Evolutionary conservation across 2,888 invertebrate genomes (phyloP), one percentile per base, ranked within the genome.

Genomic region (Oscheius sp.): DNA sequence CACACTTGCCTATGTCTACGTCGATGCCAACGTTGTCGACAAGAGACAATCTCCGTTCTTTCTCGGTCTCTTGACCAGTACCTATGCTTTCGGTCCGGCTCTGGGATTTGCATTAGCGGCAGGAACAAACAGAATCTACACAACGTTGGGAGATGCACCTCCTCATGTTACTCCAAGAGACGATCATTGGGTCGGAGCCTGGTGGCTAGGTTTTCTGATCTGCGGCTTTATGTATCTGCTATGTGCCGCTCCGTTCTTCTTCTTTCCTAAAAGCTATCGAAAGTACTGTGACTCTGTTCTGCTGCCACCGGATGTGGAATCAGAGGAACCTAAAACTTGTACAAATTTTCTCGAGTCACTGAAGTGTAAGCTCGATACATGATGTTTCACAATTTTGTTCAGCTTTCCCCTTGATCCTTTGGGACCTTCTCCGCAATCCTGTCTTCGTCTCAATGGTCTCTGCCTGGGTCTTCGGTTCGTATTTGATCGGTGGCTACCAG

Each of bases 171-270:
- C 91, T 29, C 83, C 86, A 11, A 84, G 89, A 29, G 93, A 94
- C 90, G 93, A 93, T 1, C 90, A 93, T 80, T 94, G 93, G 93
- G 89, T 94, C 58, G 94, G 93, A 32, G 93, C 93, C 10, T 94
- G 93, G 93, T 94, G 93, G 93, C 90, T 93, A n/a, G 93, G 91
- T 2, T 92, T 91, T 88, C 80, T 91, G 1, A 84, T 91, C n/a
- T 89, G 92, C 33, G 92, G 92, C 11, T 81, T 76, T 62, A 88
- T 92, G 0, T 92, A 93, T 92, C 89, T 92, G 29, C 80, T 93
- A 32, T 92, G 93, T 76, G 91, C 93, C 0, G 86, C 93, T 13
- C 89, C 93, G 1, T 92, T 94, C 76, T 92, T 92, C 0, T 90
- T 93, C 85, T 94, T 93, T 84, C 93, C 93, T 0, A 90, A 91